Percentiles rank a stretch among this genome's conserved stretches.
These are phyloP conservation scores for Mugil cephalus DNA, from an alignment of 2,113 vertebrate genomes.

Conservation along the genomic window DNA sequence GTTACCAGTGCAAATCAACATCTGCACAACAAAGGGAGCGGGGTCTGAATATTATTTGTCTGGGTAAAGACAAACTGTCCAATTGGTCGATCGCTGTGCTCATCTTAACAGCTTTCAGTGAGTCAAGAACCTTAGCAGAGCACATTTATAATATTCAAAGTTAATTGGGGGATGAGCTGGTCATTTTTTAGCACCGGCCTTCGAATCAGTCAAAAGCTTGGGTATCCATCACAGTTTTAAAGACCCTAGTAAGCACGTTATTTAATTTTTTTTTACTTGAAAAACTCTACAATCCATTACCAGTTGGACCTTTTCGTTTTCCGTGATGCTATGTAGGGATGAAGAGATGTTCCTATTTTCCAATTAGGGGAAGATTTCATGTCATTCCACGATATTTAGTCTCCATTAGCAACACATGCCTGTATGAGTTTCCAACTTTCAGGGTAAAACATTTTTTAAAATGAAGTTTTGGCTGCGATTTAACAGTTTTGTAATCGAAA, in stretches of 20 bases:
- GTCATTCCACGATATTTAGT: constrained; percentile 71
- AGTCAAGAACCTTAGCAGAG: constrained; percentile 41
- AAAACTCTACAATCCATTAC: constrained; percentile 52
- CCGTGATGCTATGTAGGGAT: constrained; percentile 39
- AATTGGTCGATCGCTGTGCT: constrained; percentile 38
- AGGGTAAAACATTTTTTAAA: constrained; percentile 6
- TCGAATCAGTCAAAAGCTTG: constrained; percentile 56
- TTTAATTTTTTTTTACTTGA: constrained; percentile 65
- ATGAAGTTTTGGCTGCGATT: constrained; percentile 8
- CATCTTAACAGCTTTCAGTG: constrained; percentile 39
- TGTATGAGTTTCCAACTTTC: constrained; percentile 29
- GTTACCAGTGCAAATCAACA: constrained; percentile 49
- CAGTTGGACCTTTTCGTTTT: constrained; percentile 40
- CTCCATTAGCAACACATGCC: constrained; percentile 35
- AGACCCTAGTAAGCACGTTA: constrained; percentile 32
- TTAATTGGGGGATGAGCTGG: constrained; percentile 26
- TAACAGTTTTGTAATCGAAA: constrained; percentile 17
- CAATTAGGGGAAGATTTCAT: constrained; percentile 37
- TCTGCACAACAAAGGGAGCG: constrained; percentile 26
- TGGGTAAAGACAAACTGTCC: constrained; percentile 29
- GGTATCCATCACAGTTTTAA: constrained; percentile 55
- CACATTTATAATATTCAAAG: constrained; percentile 23
- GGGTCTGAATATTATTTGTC: constrained; percentile 25
- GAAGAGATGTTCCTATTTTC: constrained; percentile 52
- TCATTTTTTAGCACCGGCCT: constrained; percentile 47